Evolutionary conservation across 1,140 invertebrate species (phyloP).

Genomic region (Frieseomelitta varia): DNA sequence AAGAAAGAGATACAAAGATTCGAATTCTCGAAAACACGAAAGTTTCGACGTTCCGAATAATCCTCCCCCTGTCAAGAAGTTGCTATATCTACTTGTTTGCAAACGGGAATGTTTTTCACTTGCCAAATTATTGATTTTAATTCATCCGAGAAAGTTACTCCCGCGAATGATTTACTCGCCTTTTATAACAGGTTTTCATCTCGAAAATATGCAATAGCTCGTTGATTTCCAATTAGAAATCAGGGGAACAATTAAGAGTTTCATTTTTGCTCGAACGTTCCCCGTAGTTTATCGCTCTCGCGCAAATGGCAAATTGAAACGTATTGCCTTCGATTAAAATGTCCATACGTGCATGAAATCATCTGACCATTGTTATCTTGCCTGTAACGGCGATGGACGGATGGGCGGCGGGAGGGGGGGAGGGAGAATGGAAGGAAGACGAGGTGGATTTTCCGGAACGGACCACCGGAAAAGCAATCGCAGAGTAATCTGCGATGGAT

Average conservation of each 20-base stretch:
- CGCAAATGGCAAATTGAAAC: not conserved
- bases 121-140: not conserved
- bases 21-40: no score
- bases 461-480: constrained; percentile 69
- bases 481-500: constrained; percentile 73
- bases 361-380: constrained; percentile 15
- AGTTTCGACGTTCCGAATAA: no score
- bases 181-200: not conserved
- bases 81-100: not conserved
- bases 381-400: not conserved
- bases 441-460: constrained; percentile 53
- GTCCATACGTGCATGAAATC: constrained; percentile 27
- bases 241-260: not conserved
- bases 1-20: no score
- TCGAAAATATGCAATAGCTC: no score
- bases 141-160: not conserved
- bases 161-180: no score
- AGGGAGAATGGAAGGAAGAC: not conserved
- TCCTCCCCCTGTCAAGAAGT: no score
- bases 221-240: not conserved
- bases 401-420: no score
- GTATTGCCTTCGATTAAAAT: not conserved
- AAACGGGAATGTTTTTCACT: not conserved
- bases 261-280: not conserved
- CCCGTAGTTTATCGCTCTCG: not conserved